Evolutionary conservation across 2,113 vertebrate species (phyloP).

Genomic region (Heptranchias perlo): DNA sequence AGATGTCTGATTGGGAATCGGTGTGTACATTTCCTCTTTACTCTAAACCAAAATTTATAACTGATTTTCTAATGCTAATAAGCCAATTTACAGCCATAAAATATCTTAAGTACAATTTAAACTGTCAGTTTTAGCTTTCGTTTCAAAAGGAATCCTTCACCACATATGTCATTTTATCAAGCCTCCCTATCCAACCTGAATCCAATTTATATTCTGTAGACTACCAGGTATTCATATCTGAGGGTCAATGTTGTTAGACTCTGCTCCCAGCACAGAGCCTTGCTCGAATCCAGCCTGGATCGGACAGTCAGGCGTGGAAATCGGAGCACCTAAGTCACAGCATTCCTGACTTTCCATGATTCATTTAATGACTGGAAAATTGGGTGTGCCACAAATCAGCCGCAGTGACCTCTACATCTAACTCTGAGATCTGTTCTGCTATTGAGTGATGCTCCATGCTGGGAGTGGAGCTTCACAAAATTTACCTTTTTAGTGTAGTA

Average conservation of each 20-base stretch:
- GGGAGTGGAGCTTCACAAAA: not conserved
- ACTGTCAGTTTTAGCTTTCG: not conserved
- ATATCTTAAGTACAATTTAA: constrained; percentile 1
- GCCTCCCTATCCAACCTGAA: not conserved
- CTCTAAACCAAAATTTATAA: not conserved
- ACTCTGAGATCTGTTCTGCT: not conserved
- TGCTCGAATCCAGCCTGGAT: not conserved
- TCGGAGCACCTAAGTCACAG: too few species aligned
- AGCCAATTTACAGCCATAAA: not conserved
- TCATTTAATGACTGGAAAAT: not conserved
- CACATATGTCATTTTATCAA: not conserved
- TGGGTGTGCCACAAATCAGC: not conserved
- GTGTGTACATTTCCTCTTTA: not conserved
- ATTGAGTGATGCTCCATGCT: not conserved
- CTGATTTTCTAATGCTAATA: not conserved
- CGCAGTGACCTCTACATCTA: not conserved
- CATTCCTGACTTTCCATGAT: not conserved
- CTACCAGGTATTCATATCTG: not conserved
- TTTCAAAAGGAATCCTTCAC: not conserved
- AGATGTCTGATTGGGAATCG: not conserved
- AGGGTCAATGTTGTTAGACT: not conserved
- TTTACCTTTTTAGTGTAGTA: not conserved
- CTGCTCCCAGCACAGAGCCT: not conserved
- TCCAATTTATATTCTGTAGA: not conserved
- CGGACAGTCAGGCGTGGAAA: not conserved